Evolutionary conservation across 2,797 vertebrate species (phyloP).

Genomic region (Pseudopleuronectes americanus): DNA sequence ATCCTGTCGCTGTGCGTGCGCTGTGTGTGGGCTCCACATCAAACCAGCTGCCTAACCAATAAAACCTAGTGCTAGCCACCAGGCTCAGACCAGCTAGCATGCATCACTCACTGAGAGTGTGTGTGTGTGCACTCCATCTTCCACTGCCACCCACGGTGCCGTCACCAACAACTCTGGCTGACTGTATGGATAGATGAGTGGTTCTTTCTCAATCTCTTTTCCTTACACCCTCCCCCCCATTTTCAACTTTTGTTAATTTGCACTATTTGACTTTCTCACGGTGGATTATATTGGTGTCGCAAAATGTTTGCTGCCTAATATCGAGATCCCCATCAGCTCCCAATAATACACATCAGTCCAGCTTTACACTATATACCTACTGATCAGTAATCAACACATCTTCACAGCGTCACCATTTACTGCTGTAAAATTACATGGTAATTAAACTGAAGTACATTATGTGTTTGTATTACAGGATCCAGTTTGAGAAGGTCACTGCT

Average conservation of each 20-base stretch:
- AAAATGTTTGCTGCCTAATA: too few species aligned
- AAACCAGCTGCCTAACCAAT: conserved; percentile 72
- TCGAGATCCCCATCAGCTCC: too few species aligned
- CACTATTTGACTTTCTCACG: conserved; percentile 2
- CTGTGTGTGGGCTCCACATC: conserved; percentile 79
- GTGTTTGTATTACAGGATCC: conserved; percentile 11
- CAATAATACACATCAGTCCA: too few species aligned
- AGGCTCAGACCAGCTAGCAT: conserved; percentile 49
- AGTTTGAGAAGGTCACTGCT: neutral
- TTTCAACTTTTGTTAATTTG: conserved; percentile 21
- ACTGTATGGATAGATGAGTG: conserved; percentile 32
- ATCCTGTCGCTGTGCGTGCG: conserved; percentile 76
- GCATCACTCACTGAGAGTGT: conserved; percentile 52
- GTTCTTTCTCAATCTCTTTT: conserved; percentile 17
- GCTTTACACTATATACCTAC: neutral
- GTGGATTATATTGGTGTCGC: too few species aligned
- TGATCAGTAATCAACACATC: neutral
- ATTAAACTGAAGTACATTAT: conserved; percentile 3
- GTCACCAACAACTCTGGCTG: conserved; percentile 39
- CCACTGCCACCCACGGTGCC: conserved; percentile 65
- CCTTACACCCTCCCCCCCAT: conserved; percentile 8
- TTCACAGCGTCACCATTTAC: neutral
- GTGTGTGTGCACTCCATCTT: conserved; percentile 29
- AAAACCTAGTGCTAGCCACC: conserved; percentile 62
- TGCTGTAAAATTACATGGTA: conserved; percentile 2